These are phyloP conservation scores for Agonopterix arenella DNA, from an alignment of 2,888 invertebrate genomes.

Conservation along the genomic window DNA sequence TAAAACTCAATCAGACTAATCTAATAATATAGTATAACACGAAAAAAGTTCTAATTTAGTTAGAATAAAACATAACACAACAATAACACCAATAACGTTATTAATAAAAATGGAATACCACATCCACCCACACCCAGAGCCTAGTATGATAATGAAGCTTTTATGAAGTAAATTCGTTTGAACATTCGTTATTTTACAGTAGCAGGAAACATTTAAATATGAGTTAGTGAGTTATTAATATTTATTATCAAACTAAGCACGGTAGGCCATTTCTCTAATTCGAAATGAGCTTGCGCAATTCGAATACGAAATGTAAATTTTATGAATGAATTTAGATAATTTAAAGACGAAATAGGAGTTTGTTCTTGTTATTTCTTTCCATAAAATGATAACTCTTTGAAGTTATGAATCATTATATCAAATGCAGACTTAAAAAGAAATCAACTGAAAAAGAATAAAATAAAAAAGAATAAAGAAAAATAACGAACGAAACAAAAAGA, in stretches of 20 bases:
- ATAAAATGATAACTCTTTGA: background rate
- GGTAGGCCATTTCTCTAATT: slow-evolving; percentile 23
- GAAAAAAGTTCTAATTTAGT: slow-evolving; percentile 2
- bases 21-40: background rate
- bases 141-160: slow-evolving; percentile 56
- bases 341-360: slow-evolving; percentile 6
- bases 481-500: too few relatives aligned
- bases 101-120: slow-evolving; percentile 6
- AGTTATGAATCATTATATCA: background rate
- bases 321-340: slow-evolving; percentile 29
- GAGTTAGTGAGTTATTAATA: slow-evolving; percentile 64
- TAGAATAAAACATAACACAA: slow-evolving; percentile 1
- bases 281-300: slow-evolving; percentile 25
- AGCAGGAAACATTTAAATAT: slow-evolving; percentile 67
- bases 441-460: too few relatives aligned
- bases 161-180: slow-evolving; percentile 51
- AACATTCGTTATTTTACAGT: slow-evolving; percentile 54
- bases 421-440: too few relatives aligned
- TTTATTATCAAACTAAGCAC: slow-evolving; percentile 48
- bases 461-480: too few relatives aligned
- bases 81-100: slow-evolving; percentile 6
- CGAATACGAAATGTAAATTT: slow-evolving; percentile 25
- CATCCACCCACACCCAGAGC: slow-evolving; percentile 37
- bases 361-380: background rate
- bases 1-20: too few relatives aligned